phyloP scores from a whole-genome alignment of 2,113 vertebrate genomes.

The Hippocampus zosterae region DNA sequence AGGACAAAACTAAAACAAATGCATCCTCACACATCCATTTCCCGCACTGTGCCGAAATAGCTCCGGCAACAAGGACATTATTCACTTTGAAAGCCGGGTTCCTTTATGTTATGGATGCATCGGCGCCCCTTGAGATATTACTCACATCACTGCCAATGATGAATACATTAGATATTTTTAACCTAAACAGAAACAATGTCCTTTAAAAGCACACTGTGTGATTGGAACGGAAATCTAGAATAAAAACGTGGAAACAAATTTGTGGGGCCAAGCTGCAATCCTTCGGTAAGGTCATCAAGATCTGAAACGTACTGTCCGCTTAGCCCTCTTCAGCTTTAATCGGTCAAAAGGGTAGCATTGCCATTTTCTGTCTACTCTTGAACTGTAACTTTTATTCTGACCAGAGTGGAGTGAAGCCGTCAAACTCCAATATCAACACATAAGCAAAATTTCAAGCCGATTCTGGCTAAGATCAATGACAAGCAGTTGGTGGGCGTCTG shows the following conservation, averaged over 20 bases:
- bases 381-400: too few species aligned
- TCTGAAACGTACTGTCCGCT: too few species aligned
- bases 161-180: slow-evolving; percentile 1
- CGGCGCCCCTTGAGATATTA: slow-evolving; percentile 8
- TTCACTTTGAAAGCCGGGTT: slow-evolving; percentile 20
- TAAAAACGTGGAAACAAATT: not conserved
- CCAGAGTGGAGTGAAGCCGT: too few species aligned
- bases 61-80: slow-evolving; percentile 25
- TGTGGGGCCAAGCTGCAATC: too few species aligned
- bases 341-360: too few species aligned
- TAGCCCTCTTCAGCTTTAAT: too few species aligned
- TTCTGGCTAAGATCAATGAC: not conserved
- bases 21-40: slow-evolving; percentile 14
- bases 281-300: too few species aligned
- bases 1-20: slow-evolving; percentile 46
- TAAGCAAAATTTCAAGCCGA: not conserved
- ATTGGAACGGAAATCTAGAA: not conserved
- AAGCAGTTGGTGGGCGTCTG: not conserved
- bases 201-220: not conserved
- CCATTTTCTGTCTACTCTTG: too few species aligned
- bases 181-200: not conserved
- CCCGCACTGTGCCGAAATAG: slow-evolving; percentile 17
- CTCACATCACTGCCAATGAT: slow-evolving; percentile 7
- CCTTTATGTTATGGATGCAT: slow-evolving; percentile 18
- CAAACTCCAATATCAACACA: too few species aligned